These are phyloP conservation scores for Leguminivora glycinivorella DNA, from an alignment of 1,140 invertebrate species.

Conservation along the genomic window DNA sequence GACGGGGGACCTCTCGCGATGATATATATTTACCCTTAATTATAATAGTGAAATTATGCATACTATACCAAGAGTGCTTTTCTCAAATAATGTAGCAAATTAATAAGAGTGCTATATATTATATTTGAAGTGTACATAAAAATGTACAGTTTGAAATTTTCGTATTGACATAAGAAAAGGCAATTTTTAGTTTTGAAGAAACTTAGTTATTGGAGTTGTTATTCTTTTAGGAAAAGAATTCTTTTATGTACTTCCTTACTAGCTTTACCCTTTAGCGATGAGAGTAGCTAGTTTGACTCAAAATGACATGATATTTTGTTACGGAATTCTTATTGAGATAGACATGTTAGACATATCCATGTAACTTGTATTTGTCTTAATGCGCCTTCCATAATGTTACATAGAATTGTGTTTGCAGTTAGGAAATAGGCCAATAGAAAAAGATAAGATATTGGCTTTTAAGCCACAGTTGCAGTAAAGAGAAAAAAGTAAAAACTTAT, in stretches of 20 bases:
- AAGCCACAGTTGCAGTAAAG: background rate
- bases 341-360: conserved; percentile 22
- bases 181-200: conserved; percentile 18
- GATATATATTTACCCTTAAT: conserved; percentile 19
- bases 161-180: conserved; percentile 27
- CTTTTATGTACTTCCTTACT: conserved; percentile 59
- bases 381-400: conserved; percentile 9
- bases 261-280: conserved; percentile 44
- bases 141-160: conserved; percentile 52
- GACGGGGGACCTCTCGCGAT: background rate
- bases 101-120: conserved; percentile 47
- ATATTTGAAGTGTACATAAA: conserved; percentile 42
- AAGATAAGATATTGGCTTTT: background rate
- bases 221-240: conserved; percentile 78
- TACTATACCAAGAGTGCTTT: conserved; percentile 68
- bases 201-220: conserved; percentile 42
- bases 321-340: conserved; percentile 21
- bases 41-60: conserved; percentile 32
- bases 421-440: background rate
- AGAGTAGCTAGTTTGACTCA: conserved; percentile 19
- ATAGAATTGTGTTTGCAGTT: background rate
- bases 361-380: conserved; percentile 12
- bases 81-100: conserved; percentile 46
- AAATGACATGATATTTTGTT: conserved; percentile 21
- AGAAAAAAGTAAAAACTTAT: background rate